Conservation (phyloP, 1,140 invertebrate genomes). For the Zeugodacus cucurbitae region DNA sequence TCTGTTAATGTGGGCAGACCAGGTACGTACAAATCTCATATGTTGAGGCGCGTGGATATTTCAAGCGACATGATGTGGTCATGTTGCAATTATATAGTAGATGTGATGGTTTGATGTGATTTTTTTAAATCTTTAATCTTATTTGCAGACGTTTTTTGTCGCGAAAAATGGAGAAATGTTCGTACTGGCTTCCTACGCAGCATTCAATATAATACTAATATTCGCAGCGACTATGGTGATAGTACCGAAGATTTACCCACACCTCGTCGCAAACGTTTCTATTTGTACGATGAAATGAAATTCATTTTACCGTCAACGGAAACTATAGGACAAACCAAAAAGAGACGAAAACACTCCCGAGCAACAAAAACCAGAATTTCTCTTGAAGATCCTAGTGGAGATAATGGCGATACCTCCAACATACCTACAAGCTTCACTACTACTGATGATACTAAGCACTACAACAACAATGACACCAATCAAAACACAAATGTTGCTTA, state of each 20-base stretch:
- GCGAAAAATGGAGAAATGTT: slow-evolving; percentile 44
- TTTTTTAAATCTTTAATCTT: background rate
- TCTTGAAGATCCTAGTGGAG: background rate
- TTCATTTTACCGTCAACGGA: slow-evolving; percentile 38
- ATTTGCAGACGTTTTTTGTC: slow-evolving; percentile 38
- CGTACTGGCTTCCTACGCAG: slow-evolving; percentile 43
- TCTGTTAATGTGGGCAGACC: slow-evolving; percentile 25
- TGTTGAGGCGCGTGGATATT: background rate
- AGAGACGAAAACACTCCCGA: background rate
- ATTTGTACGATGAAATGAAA: slow-evolving; percentile 42
- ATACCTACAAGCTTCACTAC: background rate
- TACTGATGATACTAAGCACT: background rate
- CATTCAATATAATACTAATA: slow-evolving; percentile 25
- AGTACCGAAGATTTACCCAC: slow-evolving; percentile 13
- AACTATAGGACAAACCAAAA: background rate
- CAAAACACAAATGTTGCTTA: background rate
- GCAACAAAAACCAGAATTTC: background rate
- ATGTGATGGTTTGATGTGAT: slow-evolving; percentile 19
- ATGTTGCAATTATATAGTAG: background rate
- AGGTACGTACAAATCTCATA: slow-evolving; percentile 1
- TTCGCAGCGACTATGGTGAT: background rate
- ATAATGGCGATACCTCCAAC: background rate
- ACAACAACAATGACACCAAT: background rate
- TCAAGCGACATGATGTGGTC: background rate
- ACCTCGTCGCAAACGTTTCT: slow-evolving; percentile 39